A percentile compares a stretch with the other conserved stretches of the same genome.
phyloP scores from a whole-genome alignment of 2,888 invertebrate genomes.

The Nemotelus pantherinus region DNA sequence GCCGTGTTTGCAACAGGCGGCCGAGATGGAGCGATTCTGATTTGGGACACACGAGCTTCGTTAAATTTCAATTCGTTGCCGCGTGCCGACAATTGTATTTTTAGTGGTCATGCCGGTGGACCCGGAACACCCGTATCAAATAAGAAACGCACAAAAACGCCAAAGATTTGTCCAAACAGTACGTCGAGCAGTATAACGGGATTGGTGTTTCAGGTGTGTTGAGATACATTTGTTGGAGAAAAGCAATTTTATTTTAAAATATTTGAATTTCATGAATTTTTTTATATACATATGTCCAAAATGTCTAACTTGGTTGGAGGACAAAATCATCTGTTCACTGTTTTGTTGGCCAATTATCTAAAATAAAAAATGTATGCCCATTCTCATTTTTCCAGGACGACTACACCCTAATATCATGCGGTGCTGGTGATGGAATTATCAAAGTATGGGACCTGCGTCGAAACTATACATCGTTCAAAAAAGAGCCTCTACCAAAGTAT shows the following conservation, averaged over 20 bases:
- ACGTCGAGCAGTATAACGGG: slow-evolving; percentile 82
- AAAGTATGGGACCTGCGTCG: slow-evolving; percentile 90
- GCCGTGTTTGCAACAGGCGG: slow-evolving; percentile 88
- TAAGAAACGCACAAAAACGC: slow-evolving; percentile 63
- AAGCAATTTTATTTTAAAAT: background rate
- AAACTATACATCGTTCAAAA: slow-evolving; percentile 75
- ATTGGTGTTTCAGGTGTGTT: slow-evolving; percentile 76
- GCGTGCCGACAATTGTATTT: slow-evolving; percentile 78
- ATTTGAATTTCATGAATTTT: background rate
- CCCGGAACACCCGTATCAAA: slow-evolving; percentile 68
- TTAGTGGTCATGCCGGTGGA: slow-evolving; percentile 62
- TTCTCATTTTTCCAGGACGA: slow-evolving; percentile 69
- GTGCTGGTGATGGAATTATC: slow-evolving; percentile 85
- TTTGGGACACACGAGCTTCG: slow-evolving; percentile 81
- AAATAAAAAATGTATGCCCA: too few relatives aligned
- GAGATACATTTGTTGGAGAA: background rate
- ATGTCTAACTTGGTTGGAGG: too few relatives aligned
- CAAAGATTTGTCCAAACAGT: slow-evolving; percentile 64
- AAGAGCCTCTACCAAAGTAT: slow-evolving; percentile 77
- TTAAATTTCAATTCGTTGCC: slow-evolving; percentile 65
- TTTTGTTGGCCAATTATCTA: too few relatives aligned
- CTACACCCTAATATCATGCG: slow-evolving; percentile 81
- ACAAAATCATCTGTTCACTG: too few relatives aligned
- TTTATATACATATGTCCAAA: too few relatives aligned
- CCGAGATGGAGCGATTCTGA: slow-evolving; percentile 84